Evolutionary conservation across 2,888 invertebrate genomes (phyloP).

Genomic region (Euplagia quadripunctaria): DNA sequence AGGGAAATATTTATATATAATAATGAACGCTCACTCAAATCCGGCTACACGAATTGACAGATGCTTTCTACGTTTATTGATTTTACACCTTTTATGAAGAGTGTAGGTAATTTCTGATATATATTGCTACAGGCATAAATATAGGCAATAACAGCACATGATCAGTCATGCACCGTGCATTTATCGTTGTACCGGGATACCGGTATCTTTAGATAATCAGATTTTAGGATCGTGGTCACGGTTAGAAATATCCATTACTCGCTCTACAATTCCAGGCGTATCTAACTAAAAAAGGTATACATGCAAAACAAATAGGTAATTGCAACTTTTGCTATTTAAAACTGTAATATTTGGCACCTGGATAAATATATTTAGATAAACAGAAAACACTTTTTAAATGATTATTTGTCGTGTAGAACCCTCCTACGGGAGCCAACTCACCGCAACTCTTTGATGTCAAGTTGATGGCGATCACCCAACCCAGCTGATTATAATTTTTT

Average conservation of each 20-base stretch:
- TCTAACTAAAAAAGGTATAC: not conserved
- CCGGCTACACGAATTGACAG: not conserved
- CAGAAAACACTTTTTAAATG: no score
- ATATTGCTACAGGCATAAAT: not conserved
- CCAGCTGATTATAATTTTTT: not conserved
- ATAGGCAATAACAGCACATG: not conserved
- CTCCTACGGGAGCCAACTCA: not conserved
- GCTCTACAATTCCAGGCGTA: no score
- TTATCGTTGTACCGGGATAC: no score
- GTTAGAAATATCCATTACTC: no score
- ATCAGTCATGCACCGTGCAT: no score
- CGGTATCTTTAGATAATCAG: no score
- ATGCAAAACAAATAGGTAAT: not conserved
- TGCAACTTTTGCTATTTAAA: not conserved
- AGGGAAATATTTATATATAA: not conserved
- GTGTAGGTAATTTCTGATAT: not conserved
- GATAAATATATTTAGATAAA: no score
- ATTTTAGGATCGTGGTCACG: no score
- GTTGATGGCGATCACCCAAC: not conserved
- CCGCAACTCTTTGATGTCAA: not conserved
- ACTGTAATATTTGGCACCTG: not conserved
- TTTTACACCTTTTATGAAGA: not conserved
- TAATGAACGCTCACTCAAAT: not conserved
- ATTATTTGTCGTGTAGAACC: no score
- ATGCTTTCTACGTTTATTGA: not conserved